phyloP scores from a whole-genome alignment of 2,888 invertebrate genomes.

The Lepidochrysops patricia region DNA sequence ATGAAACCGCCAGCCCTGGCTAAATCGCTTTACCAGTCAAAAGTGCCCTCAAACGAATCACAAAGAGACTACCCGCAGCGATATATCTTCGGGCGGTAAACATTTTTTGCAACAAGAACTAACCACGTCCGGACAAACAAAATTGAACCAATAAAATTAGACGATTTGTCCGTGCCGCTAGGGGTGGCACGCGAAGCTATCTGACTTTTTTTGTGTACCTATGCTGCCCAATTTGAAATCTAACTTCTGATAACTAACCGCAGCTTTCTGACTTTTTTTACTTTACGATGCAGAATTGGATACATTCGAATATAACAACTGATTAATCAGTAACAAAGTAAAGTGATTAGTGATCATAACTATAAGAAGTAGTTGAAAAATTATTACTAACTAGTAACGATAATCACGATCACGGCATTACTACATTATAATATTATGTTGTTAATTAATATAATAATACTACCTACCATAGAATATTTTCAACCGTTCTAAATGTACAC shows the following conservation, averaged over 20 bases:
- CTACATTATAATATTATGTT: no score
- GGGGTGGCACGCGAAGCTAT: background rate
- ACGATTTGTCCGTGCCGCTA: constrained; percentile 22
- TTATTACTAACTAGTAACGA: no score
- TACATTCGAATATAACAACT: no score
- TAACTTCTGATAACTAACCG: no score
- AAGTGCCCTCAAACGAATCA: background rate
- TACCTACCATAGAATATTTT: no score
- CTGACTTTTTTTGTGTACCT: background rate
- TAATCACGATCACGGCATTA: no score
- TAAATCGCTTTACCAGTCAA: background rate
- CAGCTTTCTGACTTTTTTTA: background rate
- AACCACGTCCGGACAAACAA: constrained; percentile 15
- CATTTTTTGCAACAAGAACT: constrained; percentile 17
- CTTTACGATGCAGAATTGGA: background rate
- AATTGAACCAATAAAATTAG: constrained; percentile 22
- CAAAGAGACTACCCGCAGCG: background rate
- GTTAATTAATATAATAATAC: no score
- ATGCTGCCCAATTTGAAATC: no score
- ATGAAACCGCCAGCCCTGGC: background rate
- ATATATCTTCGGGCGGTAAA: constrained; percentile 2
- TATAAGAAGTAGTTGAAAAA: no score
- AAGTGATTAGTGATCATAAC: no score
- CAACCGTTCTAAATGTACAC: no score
- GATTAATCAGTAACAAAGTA: no score